phyloP scores from a whole-genome alignment of 64 coral and sea anemone species.

The Exaiptasia diaphana region DNA sequence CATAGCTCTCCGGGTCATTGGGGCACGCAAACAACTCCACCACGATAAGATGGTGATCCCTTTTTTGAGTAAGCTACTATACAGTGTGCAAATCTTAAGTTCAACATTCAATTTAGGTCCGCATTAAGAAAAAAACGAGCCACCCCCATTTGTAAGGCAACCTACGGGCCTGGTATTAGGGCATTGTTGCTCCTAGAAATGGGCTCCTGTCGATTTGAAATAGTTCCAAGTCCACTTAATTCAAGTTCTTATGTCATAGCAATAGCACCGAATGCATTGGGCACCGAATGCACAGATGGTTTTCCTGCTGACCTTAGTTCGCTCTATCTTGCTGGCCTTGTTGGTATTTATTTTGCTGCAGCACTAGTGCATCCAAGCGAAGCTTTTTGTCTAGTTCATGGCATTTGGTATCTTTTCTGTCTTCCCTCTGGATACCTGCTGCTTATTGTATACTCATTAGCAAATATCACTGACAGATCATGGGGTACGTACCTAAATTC shows the following conservation, averaged over 20 bases:
- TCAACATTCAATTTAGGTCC: too few relatives aligned
- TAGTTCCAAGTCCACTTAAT: too few relatives aligned
- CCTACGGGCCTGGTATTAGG: too few relatives aligned
- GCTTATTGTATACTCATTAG: slow-evolving; percentile 75
- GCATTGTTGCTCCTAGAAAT: too few relatives aligned
- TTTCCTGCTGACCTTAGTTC: slow-evolving; percentile 54
- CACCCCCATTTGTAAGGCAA: too few relatives aligned
- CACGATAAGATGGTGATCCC: slow-evolving; percentile 7
- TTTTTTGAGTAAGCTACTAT: too few relatives aligned
- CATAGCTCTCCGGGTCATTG: background rate
- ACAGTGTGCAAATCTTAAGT: too few relatives aligned
- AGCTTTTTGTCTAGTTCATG: slow-evolving; percentile 59
- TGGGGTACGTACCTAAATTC: slow-evolving; percentile 59
- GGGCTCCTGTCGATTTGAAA: too few relatives aligned
- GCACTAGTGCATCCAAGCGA: slow-evolving; percentile 65
- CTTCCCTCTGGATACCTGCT: slow-evolving; percentile 85
- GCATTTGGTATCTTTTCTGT: slow-evolving; percentile 79
- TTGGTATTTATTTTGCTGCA: slow-evolving; percentile 44
- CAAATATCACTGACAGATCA: slow-evolving; percentile 81
- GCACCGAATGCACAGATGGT: background rate
- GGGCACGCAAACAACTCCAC: slow-evolving; percentile 2
- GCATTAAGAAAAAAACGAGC: too few relatives aligned
- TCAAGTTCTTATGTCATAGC: too few relatives aligned
- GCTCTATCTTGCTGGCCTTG: slow-evolving; percentile 53
- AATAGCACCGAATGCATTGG: background rate